Evolutionary conservation across 2,113 vertebrate genomes (phyloP).

Genomic region (Urocynchramus pylzowi): DNA sequence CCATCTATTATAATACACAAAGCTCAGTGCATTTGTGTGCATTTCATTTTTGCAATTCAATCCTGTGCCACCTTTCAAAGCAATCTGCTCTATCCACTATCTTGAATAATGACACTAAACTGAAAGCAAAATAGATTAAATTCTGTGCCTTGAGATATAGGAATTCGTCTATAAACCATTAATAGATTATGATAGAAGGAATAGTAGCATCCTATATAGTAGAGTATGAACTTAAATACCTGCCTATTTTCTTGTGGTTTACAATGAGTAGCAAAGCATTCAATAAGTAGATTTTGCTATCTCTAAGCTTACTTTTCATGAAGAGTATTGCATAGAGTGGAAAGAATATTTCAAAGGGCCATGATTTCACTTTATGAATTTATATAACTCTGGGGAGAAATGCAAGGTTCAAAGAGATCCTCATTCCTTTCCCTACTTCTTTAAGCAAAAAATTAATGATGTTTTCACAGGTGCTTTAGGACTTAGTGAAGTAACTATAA

Average conservation of each 20-base stretch:
- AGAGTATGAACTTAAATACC: not conserved
- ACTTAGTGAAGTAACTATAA: not conserved
- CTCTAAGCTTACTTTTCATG: not conserved
- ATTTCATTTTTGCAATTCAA: not conserved
- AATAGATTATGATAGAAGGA: not conserved
- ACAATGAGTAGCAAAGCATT: not conserved
- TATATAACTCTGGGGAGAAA: not conserved
- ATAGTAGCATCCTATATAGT: not conserved
- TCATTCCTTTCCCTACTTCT: not conserved
- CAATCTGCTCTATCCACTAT: not conserved
- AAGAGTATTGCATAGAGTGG: not conserved
- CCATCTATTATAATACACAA: not conserved
- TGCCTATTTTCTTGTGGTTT: not conserved
- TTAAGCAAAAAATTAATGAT: not conserved
- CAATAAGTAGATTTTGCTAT: not conserved
- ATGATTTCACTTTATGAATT: not conserved
- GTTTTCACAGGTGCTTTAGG: not conserved
- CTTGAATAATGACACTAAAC: not conserved
- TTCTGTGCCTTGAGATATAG: not conserved
- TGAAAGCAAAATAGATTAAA: not conserved
- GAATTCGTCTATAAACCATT: not conserved
- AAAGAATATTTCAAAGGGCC: not conserved
- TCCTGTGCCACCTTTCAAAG: not conserved
- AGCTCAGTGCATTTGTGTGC: not conserved
- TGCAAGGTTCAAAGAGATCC: not conserved